Evolutionary conservation across 2,113 vertebrate genomes (phyloP), one percentile per base, ranked within the genome.

Genomic region (Rhea pennata): DNA sequence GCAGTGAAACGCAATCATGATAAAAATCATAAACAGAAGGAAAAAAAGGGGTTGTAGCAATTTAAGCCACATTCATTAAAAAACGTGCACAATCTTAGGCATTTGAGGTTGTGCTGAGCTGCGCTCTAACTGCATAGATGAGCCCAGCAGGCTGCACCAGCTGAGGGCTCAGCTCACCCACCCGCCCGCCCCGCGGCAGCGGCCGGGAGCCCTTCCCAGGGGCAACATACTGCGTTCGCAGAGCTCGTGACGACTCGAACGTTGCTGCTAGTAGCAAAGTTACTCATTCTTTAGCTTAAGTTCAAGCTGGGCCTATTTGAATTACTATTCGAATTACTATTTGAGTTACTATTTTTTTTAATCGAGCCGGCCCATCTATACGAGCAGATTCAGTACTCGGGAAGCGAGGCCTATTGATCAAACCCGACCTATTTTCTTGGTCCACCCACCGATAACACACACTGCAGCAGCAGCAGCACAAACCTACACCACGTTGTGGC

Each of bases 361-460:
- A 93, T 88, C 74, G 85, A 93, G 83, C 61, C 8, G 65, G 10
- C 50, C 75, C 79, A 5, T 84, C 80, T 74, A 42, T 59, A 17
- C 26, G 10, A 84, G 93, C 12, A 56, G 72, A 67, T 26, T 11
- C 59, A 71, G 83, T 20, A 46, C 72, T 93, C 85, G 46, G 4
- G 5, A 59, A 93, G 84, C 51, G 90, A 88, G 79, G 71, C 13
- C 73, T 94, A 97, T 96, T 69, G 96, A 97, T 96, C 86, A 78
- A 94, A 96, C 36, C 92, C 94, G 90, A 95, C 96, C 95, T 96
- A 97, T 96, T 97, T 96, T 88, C 96, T 61, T 67, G 72, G 82
- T 21, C 72, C 61, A 1, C 73, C 92, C 92, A 46, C 70, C 3
- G 1, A 40, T 72, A 80, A 90, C 1, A 36, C 11, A 53, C 83